Percentiles rank a stretch among this genome's conserved stretches.
These are phyloP conservation scores for Pentalonia nigronervosa DNA, from an alignment of 1,140 invertebrate species.

Conservation along the genomic window DNA sequence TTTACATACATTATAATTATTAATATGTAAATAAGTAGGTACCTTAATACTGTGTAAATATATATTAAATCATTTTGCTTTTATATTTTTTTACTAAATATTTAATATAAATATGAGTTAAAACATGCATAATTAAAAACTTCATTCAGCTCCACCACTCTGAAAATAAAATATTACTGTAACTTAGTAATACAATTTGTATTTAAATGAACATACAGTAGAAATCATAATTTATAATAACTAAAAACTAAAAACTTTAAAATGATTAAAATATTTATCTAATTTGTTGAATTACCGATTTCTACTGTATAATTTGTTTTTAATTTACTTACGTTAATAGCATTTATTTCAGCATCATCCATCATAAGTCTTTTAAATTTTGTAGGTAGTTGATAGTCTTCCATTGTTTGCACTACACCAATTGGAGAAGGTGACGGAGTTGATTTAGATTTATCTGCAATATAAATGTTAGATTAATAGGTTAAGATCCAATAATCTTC, in stretches of 20 bases:
- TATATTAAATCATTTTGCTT: neutral
- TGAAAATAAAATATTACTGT: conserved; percentile 35
- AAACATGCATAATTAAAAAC: neutral
- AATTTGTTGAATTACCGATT: neutral
- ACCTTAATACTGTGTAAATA: conserved; percentile 5
- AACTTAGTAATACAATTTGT: neutral
- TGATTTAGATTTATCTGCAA: conserved; percentile 1
- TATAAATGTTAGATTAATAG: neutral
- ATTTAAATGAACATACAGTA: neutral
- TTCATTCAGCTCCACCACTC: conserved; percentile 51
- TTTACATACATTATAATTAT: neutral
- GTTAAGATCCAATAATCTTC: neutral
- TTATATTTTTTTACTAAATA: conserved; percentile 20
- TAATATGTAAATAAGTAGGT: neutral
- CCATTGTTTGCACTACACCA: neutral
- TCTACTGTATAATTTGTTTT: neutral
- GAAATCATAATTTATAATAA: neutral
- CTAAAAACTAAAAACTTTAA: neutral
- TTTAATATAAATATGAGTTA: neutral
- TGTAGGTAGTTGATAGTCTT: conserved; percentile 16
- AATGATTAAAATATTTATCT: neutral
- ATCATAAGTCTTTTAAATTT: conserved; percentile 18
- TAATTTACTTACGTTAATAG: conserved; percentile 47
- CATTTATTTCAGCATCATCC: conserved; percentile 46
- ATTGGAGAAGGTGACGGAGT: neutral